Evolutionary conservation across 2,888 invertebrate genomes (phyloP).

Genomic region (Ischnus inquisitorius): DNA sequence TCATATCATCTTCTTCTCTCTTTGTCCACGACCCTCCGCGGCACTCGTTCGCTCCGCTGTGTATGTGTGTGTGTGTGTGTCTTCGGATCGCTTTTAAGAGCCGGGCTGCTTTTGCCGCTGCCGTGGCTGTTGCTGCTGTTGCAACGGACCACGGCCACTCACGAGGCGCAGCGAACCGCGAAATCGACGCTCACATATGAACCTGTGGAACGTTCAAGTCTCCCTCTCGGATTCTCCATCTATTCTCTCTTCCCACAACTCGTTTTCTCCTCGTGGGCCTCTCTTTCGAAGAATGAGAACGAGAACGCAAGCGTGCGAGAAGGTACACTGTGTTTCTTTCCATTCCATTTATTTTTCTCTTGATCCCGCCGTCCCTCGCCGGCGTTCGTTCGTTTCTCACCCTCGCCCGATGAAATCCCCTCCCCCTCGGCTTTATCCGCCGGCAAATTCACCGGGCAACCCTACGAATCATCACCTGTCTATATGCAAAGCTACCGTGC

Average conservation of each 20-base stretch:
- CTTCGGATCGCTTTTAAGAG: conserved; percentile 46
- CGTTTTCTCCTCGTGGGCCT: conserved; percentile 12
- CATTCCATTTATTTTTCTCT: conserved; percentile 43
- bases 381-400: no score
- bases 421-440: no score
- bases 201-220: conserved; percentile 76
- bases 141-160: conserved; percentile 78
- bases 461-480: background rate
- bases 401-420: no score
- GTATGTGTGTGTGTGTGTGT: conserved; percentile 6
- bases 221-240: conserved; percentile 47
- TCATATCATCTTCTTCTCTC: conserved; percentile 40
- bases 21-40: conserved; percentile 18
- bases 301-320: conserved; percentile 36
- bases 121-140: conserved; percentile 47
- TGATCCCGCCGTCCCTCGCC: background rate
- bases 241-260: conserved; percentile 22
- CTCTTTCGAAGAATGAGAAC: conserved; percentile 26
- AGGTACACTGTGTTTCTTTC: conserved; percentile 7
- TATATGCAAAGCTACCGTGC: background rate
- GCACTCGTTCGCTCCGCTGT: conserved; percentile 10
- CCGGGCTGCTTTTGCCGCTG: conserved; percentile 7
- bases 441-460: background rate
- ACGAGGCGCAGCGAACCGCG: conserved; percentile 84
- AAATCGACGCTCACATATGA: conserved; percentile 85